phyloP scores from a whole-genome alignment of 2,888 invertebrate species.

The Tribolium freemani region DNA sequence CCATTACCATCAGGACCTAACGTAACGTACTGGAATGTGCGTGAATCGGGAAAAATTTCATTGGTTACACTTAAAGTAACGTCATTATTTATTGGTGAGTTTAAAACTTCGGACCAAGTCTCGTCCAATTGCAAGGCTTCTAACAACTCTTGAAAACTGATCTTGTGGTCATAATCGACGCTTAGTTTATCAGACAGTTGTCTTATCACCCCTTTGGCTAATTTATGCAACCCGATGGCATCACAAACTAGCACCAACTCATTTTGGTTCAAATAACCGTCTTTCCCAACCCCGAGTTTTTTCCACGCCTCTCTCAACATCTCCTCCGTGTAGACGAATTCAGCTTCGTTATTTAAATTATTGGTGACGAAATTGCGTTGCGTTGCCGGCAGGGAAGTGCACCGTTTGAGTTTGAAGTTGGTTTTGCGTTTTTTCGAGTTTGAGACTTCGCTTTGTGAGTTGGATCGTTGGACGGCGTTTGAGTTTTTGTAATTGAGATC shows the following conservation, averaged over 20 bases:
- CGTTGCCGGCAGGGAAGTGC: conserved; percentile 71
- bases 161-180: conserved; percentile 74
- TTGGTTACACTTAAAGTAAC: conserved; percentile 59
- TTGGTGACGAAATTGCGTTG: conserved; percentile 55
- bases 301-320: conserved; percentile 77
- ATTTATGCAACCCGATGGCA: conserved; percentile 76
- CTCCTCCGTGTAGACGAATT: conserved; percentile 70
- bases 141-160: conserved; percentile 77
- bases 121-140: conserved; percentile 73
- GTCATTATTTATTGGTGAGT: conserved; percentile 42
- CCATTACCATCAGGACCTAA: conserved; percentile 65
- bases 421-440: conserved; percentile 69
- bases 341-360: conserved; percentile 53
- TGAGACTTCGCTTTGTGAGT: conserved; percentile 72
- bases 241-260: conserved; percentile 77
- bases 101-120: conserved; percentile 64
- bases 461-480: conserved; percentile 70
- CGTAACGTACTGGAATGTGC: conserved; percentile 64
- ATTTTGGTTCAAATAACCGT: conserved; percentile 74
- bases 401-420: conserved; percentile 70
- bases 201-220: conserved; percentile 75
- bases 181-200: conserved; percentile 78
- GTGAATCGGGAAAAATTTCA: conserved; percentile 61
- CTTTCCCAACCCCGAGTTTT: conserved; percentile 73
- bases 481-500: conserved; percentile 57